A percentile compares a stretch with the other conserved stretches of the same genome.
phyloP scores from a whole-genome alignment of 2,113 vertebrate species.

The Podocnemis expansa region DNA sequence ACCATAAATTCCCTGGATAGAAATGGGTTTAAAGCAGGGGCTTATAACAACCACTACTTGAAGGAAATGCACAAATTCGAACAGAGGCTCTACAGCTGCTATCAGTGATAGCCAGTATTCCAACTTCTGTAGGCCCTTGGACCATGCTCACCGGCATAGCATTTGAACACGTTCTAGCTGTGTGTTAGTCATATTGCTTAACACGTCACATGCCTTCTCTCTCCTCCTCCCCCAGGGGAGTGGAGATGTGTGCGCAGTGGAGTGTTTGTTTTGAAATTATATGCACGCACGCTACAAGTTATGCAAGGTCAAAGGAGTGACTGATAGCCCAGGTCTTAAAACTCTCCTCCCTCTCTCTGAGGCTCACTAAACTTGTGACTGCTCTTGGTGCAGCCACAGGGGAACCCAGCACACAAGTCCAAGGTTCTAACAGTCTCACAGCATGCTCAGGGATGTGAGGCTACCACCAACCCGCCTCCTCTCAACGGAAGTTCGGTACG shows the following conservation, averaged over 20 bases:
- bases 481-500: not conserved
- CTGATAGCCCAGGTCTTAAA: not conserved
- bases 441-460: not conserved
- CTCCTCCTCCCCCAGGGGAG: not conserved
- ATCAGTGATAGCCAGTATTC: not conserved
- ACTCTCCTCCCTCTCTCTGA: not conserved
- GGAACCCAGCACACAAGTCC: not conserved
- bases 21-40: not conserved
- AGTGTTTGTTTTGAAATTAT: not conserved
- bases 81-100: not conserved
- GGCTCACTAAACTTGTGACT: not conserved
- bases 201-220: rapidly evolving
- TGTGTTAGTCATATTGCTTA: not conserved
- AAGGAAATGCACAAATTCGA: not conserved
- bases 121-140: not conserved
- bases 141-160: not conserved
- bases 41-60: not conserved
- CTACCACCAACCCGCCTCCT: too few species aligned
- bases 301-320: not conserved
- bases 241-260: not conserved
- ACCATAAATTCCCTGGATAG: not conserved
- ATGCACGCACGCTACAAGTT: not conserved
- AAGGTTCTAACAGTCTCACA: not conserved
- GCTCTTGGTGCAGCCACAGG: not conserved
- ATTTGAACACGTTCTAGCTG: not conserved